A percentile compares a stretch with the other conserved stretches of the same genome.
These are phyloP conservation scores for Pandemis heparana DNA, from an alignment of 2,888 invertebrate genomes.

Conservation along the genomic window DNA sequence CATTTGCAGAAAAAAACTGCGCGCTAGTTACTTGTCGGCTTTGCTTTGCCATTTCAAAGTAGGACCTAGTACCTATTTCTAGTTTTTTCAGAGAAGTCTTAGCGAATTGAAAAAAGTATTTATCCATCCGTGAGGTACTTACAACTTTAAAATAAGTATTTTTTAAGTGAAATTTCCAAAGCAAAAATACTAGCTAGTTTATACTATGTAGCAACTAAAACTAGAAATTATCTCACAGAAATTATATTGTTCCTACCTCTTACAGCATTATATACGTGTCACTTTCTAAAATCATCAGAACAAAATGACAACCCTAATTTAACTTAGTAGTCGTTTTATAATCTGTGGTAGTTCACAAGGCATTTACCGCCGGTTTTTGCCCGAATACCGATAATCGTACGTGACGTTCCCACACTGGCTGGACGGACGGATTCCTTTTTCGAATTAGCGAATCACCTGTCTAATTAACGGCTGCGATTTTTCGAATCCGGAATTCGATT, in stretches of 20 bases:
- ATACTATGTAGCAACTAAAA: too few relatives aligned
- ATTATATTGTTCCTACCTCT: background rate
- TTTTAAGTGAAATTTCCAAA: too few relatives aligned
- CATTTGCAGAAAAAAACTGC: background rate
- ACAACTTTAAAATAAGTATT: too few relatives aligned
- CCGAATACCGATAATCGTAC: conserved; percentile 78
- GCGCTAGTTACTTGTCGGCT: background rate
- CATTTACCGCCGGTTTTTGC: conserved; percentile 69
- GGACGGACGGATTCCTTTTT: conserved; percentile 74
- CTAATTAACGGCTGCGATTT: conserved; percentile 73
- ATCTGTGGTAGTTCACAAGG: conserved; percentile 46
- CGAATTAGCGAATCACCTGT: conserved; percentile 85
- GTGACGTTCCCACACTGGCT: conserved; percentile 82
- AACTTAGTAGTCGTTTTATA: conserved; percentile 41
- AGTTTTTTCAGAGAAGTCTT: background rate
- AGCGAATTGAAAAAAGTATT: background rate
- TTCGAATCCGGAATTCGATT: conserved; percentile 63
- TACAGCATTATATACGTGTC: background rate
- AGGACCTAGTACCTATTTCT: background rate
- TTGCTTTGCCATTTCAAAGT: background rate
- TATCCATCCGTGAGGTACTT: background rate
- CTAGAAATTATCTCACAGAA: background rate
- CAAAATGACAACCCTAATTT: conserved; percentile 29
- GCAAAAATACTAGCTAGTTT: too few relatives aligned
- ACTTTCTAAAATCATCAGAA: background rate